Conservation (phyloP, 2,888 invertebrate genomes). For the Buathra laborator region DNA sequence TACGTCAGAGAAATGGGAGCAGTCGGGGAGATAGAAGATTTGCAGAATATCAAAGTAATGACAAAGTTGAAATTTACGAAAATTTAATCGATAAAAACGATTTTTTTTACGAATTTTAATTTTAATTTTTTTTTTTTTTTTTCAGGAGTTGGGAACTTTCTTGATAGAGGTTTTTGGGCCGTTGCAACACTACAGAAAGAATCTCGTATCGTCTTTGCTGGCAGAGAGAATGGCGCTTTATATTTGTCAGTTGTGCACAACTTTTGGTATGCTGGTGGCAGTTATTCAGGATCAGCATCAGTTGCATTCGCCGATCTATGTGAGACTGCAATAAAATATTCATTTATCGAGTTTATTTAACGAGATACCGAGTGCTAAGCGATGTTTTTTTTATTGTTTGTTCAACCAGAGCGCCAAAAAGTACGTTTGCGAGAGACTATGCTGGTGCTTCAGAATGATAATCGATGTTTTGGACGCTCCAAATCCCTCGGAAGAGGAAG, state of each 20-base stretch:
- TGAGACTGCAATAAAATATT: conserved; percentile 66
- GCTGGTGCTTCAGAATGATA: conserved; percentile 81
- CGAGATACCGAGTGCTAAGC: not conserved
- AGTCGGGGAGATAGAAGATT: conserved; percentile 81
- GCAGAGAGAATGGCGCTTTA: conserved; percentile 80
- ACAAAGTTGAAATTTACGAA: not conserved
- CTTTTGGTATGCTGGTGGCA: conserved; percentile 79
- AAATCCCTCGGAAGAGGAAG: conserved; percentile 77
- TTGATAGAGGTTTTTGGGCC: conserved; percentile 79
- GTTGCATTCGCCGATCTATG: conserved; percentile 80
- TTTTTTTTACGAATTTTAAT: conserved; percentile 14
- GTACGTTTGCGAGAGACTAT: conserved; percentile 81
- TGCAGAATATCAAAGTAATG: conserved; percentile 81
- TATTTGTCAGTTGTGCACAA: conserved; percentile 78
- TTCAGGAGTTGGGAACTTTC: conserved; percentile 81
- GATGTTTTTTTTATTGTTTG: conserved; percentile 12
- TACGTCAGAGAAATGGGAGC: conserved; percentile 83
- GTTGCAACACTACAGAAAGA: conserved; percentile 79
- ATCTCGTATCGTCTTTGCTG: conserved; percentile 75
- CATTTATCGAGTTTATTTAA: not conserved
- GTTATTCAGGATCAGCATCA: conserved; percentile 81
- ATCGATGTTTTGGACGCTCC: conserved; percentile 77
- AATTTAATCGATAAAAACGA: not conserved
- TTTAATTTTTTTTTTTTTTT: conserved; percentile 37
- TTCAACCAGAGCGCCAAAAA: conserved; percentile 79